Conservation (phyloP, 2,888 invertebrate species). For the Lampropteryx suffumata region DNA sequence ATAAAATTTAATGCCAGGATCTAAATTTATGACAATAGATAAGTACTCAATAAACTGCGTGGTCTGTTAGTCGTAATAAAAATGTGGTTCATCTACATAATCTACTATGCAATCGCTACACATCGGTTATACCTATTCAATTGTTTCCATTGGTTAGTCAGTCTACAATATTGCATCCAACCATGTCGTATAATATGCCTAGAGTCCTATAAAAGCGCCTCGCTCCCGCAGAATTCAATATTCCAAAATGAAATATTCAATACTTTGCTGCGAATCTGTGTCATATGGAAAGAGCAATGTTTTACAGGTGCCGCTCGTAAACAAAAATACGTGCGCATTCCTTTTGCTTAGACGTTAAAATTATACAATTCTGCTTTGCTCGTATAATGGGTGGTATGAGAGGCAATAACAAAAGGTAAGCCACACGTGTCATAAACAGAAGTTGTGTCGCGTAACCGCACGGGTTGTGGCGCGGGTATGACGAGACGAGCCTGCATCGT, state of each 20-base stretch:
- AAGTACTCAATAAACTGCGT: constrained; percentile 13
- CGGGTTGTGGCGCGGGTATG: constrained; percentile 23
- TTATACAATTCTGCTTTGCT: constrained; percentile 16
- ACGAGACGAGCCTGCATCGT: constrained; percentile 40
- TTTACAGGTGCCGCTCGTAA: constrained; percentile 42
- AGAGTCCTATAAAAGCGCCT: constrained; percentile 36
- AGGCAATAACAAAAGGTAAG: constrained; percentile 29
- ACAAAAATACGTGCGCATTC: constrained; percentile 29
- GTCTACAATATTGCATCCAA: constrained; percentile 33
- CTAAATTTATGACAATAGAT: constrained; percentile 23
- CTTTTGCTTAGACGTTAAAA: constrained; percentile 4
- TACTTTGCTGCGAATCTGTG: constrained; percentile 51
- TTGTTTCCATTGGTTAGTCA: constrained; percentile 35
- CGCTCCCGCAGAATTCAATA: constrained; percentile 54
- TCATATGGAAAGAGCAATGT: constrained; percentile 53
- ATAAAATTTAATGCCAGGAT: constrained; percentile 26
- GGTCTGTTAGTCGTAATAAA: constrained; percentile 22
- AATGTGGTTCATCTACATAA: constrained; percentile 11
- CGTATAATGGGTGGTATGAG: constrained; percentile 15
- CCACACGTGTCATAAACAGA: constrained; percentile 44
- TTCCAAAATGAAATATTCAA: constrained; percentile 68
- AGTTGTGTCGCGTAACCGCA: constrained; percentile 48
- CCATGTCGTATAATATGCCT: constrained; percentile 26
- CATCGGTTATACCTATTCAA: constrained; percentile 40
- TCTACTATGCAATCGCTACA: constrained; percentile 37